Base-by-base conservation (phyloP, 2,797 vertebrate genomes). In the Sebastes steindachneri region DNA sequence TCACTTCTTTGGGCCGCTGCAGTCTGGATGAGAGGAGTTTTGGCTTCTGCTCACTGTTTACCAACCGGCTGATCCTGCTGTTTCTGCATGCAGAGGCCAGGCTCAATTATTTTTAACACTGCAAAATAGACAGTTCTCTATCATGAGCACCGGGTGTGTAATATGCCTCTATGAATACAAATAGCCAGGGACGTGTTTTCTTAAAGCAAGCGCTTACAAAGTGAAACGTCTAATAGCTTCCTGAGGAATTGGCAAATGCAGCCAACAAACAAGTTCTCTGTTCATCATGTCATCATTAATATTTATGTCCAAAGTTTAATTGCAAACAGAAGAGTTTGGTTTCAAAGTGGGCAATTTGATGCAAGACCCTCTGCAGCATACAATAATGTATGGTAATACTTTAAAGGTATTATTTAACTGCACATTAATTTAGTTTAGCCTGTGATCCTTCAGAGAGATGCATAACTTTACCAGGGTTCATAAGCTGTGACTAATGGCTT, bases 51-150 rank as follows among this genome's bases (percentile, higher is more conserved):
- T 85, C 70, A 1, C 67, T 37, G 73, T 85, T 89, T 78, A 21
- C 80, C 65, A 75, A 84, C 75, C 12, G 35, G 88, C 86, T 92
- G 91, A 92, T 89, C 80, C 75, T 66, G 90, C 87, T 80, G 77
- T 89, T 91, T 31, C 54, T 54, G 57, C 77, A 77, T 68, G 77
- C 83, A 53, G 81, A 75, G 71, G 48, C 79, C 63, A 11, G 80
- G 73, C 57, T 88, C 84, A 86, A 73, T 88, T 88, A 82, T 83
- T 81, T 89, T 79, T 59, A 87, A 77, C 68, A 29, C 68, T 69
- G 83, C 83, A 76, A 85, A 87, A 86, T 79, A 73, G 77, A 87
- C 77, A 84, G 35, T 78, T 77, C 82, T 85, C 72, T 45, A 75
- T 87, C 80, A 81, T 10, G 7, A 72, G 54, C 6, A 6, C 37